phyloP scores from a whole-genome alignment of 2,888 invertebrate genomes.

The Erynnis tages region DNA sequence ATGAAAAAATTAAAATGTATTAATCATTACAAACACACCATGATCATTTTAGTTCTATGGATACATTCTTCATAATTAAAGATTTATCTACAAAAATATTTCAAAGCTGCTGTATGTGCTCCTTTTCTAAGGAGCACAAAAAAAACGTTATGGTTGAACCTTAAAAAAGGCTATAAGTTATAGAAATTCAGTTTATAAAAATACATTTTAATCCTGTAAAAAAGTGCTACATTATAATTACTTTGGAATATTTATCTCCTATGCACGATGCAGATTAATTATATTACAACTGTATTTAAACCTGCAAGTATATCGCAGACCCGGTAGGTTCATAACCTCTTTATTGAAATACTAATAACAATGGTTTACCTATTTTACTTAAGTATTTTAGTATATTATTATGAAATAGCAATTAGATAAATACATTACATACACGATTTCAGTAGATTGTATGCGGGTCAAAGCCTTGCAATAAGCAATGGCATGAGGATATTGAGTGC shows the following conservation, averaged over 20 bases:
- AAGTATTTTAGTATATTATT: constrained; percentile 15
- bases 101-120: background rate
- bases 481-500: constrained; percentile 45
- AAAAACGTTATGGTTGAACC: background rate
- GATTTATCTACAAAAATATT: background rate
- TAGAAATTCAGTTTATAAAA: constrained; percentile 18
- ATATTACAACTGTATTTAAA: constrained; percentile 15
- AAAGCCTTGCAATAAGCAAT: constrained; percentile 39
- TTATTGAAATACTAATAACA: constrained; percentile 20
- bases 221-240: constrained; percentile 15
- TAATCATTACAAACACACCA: too few relatives aligned
- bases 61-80: background rate
- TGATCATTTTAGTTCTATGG: too few relatives aligned
- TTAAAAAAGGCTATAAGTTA: background rate
- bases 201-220: constrained; percentile 23
- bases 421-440: constrained; percentile 4
- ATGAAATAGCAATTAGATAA: constrained; percentile 5
- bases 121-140: background rate
- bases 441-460: constrained; percentile 4
- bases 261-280: constrained; percentile 22
- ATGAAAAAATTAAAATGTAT: too few relatives aligned
- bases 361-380: constrained; percentile 20
- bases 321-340: constrained; percentile 21
- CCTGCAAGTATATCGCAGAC: constrained; percentile 20
- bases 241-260: constrained; percentile 27